phyloP scores from a whole-genome alignment of 2,797 vertebrate genomes.

The Gouania willdenowi region DNA sequence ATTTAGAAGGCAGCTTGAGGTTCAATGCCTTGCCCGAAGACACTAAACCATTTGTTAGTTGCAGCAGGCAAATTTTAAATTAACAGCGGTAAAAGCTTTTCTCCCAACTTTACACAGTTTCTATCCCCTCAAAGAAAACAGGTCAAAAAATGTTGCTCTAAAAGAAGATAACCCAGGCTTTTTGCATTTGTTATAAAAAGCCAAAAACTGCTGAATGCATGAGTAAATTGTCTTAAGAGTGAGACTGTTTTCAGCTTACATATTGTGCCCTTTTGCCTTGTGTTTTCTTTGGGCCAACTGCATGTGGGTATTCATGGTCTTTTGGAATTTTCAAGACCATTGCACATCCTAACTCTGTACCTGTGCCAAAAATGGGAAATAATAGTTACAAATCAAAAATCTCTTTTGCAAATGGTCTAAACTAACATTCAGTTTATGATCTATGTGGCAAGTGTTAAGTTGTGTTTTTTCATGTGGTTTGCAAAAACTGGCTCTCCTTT shows the following conservation, averaged over 20 bases:
- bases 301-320: slow-evolving; percentile 5
- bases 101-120: no score
- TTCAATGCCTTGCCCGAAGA: no score
- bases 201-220: slow-evolving; percentile 11
- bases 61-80: no score
- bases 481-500: no score
- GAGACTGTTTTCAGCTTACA: neutral
- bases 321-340: slow-evolving; percentile 15
- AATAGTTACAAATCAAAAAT: slow-evolving; percentile 21
- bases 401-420: slow-evolving; percentile 2
- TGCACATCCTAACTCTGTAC: slow-evolving; percentile 14
- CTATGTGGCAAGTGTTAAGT: slow-evolving; percentile 3
- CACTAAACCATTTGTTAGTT: no score
- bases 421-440: slow-evolving; percentile 1
- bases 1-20: no score
- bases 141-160: no score
- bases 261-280: slow-evolving; percentile 3
- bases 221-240: slow-evolving; percentile 13
- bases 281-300: slow-evolving; percentile 27
- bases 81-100: no score
- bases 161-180: slow-evolving; percentile 5
- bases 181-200: slow-evolving; percentile 18
- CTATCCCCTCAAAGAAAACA: no score
- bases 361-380: slow-evolving; percentile 13
- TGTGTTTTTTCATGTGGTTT: slow-evolving; percentile 1